Evolutionary conservation across 1,140 invertebrate genomes (phyloP).

Genomic region (Penaeus japonicus): DNA sequence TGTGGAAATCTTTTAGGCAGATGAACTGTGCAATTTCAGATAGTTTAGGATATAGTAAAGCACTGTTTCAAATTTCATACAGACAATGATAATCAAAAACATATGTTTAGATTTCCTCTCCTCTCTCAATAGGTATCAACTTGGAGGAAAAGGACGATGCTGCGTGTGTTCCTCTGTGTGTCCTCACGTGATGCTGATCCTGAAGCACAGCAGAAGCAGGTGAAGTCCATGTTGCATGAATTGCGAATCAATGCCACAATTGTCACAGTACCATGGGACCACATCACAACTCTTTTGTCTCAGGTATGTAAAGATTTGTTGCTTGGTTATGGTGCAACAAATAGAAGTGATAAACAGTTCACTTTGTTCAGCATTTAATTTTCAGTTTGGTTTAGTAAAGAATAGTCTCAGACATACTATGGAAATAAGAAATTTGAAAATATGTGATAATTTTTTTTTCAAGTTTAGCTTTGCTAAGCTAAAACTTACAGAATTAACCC

Average conservation of each 20-base stretch:
- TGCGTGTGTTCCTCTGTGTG: slow-evolving; percentile 84
- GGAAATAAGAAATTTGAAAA: too few species aligned
- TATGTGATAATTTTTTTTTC: too few species aligned
- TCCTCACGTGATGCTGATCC: slow-evolving; percentile 62
- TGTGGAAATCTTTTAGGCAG: too few species aligned
- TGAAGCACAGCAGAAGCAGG: slow-evolving; percentile 65
- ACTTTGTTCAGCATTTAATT: too few species aligned
- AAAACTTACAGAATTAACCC: too few species aligned
- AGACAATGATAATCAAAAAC: background rate
- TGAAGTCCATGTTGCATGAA: slow-evolving; percentile 67
- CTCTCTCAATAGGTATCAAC: slow-evolving; percentile 60
- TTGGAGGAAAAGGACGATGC: slow-evolving; percentile 80
- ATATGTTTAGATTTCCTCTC: background rate
- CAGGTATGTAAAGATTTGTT: slow-evolving; percentile 2
- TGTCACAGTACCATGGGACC: slow-evolving; percentile 69
- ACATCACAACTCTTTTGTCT: slow-evolving; percentile 61
- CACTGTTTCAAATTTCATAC: background rate
- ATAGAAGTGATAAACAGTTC: background rate
- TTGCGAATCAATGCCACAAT: slow-evolving; percentile 71
- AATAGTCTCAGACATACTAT: too few species aligned
- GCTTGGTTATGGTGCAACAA: background rate
- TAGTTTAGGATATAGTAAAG: background rate
- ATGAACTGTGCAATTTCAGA: too few species aligned
- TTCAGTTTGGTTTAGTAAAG: too few species aligned
- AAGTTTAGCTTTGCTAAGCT: too few species aligned